phyloP scores from a whole-genome alignment of 2,113 vertebrate species.

The Poecile atricapillus region DNA sequence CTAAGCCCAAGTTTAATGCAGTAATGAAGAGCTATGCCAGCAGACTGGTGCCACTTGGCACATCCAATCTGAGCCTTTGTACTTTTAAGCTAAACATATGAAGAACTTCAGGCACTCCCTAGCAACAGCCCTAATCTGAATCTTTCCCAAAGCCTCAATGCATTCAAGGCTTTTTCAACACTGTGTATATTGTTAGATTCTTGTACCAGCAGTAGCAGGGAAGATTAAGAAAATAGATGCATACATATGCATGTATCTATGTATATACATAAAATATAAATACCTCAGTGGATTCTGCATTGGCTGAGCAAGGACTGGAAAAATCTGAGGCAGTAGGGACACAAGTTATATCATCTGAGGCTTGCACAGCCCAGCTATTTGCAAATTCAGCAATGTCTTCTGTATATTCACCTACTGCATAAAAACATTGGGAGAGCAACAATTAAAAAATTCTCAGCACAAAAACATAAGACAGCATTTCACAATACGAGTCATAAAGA shows the following conservation, averaged over 20 bases:
- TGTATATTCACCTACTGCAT: slow-evolving; percentile 72
- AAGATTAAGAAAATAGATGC: not conserved
- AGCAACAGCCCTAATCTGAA: not conserved
- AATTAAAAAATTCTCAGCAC: not conserved
- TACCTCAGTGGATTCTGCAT: slow-evolving; percentile 86
- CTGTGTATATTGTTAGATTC: not conserved
- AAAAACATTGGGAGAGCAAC: not conserved
- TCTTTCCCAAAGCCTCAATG: not conserved
- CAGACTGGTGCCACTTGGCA: not conserved
- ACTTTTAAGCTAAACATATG: not conserved
- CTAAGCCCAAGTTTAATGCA: not conserved
- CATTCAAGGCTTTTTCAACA: not conserved
- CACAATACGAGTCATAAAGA: not conserved
- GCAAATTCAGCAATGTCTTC: slow-evolving; percentile 90
- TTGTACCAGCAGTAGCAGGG: not conserved
- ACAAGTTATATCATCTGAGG: slow-evolving; percentile 80
- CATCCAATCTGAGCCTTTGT: not conserved
- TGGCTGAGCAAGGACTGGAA: slow-evolving; percentile 85
- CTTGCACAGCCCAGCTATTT: slow-evolving; percentile 90
- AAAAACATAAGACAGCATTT: not conserved
- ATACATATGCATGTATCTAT: not conserved
- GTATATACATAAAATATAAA: not conserved
- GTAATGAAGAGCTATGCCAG: not conserved
- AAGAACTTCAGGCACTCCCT: not conserved
- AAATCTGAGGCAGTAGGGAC: slow-evolving; percentile 85